Evolutionary conservation across 2,797 vertebrate genomes (phyloP).

Genomic region (Muraenolepis orangiensis): DNA sequence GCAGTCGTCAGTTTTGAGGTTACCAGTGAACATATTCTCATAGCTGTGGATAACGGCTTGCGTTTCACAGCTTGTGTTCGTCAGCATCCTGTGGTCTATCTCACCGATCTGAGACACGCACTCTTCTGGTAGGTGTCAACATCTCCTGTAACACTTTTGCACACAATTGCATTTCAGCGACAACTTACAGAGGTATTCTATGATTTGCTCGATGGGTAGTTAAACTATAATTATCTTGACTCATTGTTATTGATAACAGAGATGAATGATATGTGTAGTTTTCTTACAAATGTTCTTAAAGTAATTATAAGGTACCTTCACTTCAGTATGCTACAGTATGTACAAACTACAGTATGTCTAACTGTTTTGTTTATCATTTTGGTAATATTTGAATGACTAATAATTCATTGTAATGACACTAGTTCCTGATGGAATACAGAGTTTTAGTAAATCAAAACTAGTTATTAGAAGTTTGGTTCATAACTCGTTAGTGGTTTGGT

Average conservation of each 20-base stretch:
- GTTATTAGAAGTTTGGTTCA: not conserved
- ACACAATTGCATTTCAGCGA: not conserved
- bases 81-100: conserved; percentile 73
- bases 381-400: not conserved
- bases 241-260: not conserved
- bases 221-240: not conserved
- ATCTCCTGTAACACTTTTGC: not conserved
- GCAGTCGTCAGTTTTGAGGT: not conserved
- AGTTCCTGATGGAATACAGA: not conserved
- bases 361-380: no score
- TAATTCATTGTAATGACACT: not conserved
- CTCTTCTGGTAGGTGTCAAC: not conserved
- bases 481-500: not conserved
- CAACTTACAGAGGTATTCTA: not conserved
- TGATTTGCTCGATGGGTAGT: not conserved
- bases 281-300: not conserved
- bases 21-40: not conserved
- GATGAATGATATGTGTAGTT: not conserved
- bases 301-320: not conserved
- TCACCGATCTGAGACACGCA: conserved; percentile 41
- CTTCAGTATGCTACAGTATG: no score
- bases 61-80: conserved; percentile 57
- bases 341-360: not conserved
- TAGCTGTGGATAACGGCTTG: conserved; percentile 25
- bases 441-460: not conserved